Evolutionary conservation across 2,888 invertebrate genomes (phyloP).

Genomic region (Pyrocoelia pectoralis): DNA sequence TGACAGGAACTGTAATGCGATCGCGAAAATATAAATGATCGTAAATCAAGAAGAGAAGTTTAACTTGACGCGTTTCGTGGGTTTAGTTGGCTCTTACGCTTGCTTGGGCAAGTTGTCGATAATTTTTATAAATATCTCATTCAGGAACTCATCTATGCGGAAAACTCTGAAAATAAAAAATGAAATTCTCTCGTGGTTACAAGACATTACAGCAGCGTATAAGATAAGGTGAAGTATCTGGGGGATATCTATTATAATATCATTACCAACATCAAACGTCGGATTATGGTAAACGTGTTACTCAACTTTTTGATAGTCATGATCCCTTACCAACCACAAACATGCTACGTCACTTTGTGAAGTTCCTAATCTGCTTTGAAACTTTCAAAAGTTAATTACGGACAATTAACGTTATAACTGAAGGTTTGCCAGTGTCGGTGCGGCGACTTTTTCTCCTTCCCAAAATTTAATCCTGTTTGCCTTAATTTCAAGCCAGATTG

Average conservation of each 20-base stretch:
- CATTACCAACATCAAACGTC: slow-evolving; percentile 1
- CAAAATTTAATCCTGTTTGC: slow-evolving; percentile 3
- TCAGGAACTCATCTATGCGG: too few relatives aligned
- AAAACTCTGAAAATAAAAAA: too few relatives aligned
- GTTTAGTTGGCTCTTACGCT: too few relatives aligned
- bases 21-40: too few relatives aligned
- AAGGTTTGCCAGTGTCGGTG: too few relatives aligned
- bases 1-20: too few relatives aligned
- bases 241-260: slow-evolving; percentile 1
- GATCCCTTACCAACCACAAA: slow-evolving; percentile 7
- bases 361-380: slow-evolving; percentile 12
- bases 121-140: too few relatives aligned
- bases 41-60: too few relatives aligned
- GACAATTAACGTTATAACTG: not conserved
- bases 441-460: not conserved
- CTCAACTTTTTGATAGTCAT: not conserved
- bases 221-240: not conserved
- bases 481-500: slow-evolving; percentile 9
- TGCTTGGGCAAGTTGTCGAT: too few relatives aligned
- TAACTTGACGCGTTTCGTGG: too few relatives aligned
- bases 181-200: not conserved
- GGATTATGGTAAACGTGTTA: not conserved
- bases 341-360: slow-evolving; percentile 22
- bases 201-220: not conserved
- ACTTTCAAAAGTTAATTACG: slow-evolving; percentile 12